These are phyloP conservation scores for Lycopodina hypogea DNA, from an alignment of 37 sponge, comb jelly and placozoan species.

Conservation along the genomic window DNA sequence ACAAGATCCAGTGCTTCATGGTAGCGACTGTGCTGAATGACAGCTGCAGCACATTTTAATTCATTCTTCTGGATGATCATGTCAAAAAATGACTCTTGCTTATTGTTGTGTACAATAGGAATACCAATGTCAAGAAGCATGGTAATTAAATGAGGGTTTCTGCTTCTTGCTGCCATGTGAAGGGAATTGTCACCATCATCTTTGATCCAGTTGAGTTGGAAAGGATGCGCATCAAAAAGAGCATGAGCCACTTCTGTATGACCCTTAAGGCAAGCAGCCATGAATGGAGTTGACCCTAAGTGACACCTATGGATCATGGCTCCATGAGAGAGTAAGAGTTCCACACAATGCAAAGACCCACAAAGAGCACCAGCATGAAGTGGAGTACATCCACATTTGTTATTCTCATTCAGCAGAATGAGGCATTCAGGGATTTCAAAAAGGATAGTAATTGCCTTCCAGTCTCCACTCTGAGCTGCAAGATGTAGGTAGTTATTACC, in stretches of 20 bases:
- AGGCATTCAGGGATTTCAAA: constrained; percentile 35
- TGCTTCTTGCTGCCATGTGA: constrained; percentile 64
- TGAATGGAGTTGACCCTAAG: constrained; percentile 66
- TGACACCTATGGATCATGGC: constrained; percentile 69
- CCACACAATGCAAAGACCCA: constrained; percentile 56
- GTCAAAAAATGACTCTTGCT: constrained; percentile 71
- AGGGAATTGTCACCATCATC: constrained; percentile 71
- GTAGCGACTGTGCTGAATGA: constrained; percentile 59
- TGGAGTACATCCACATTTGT: constrained; percentile 67
- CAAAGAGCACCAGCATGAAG: constrained; percentile 65
- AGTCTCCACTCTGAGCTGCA: constrained; percentile 59
- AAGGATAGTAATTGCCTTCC: constrained; percentile 26
- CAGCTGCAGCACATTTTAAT: constrained; percentile 43
- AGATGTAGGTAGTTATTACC: constrained; percentile 68
- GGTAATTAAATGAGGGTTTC: constrained; percentile 47
- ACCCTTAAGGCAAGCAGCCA: constrained; percentile 53
- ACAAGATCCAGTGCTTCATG: constrained; percentile 67
- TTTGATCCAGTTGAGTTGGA: constrained; percentile 48
- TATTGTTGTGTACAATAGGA: constrained; percentile 53
- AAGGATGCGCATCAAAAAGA: constrained; percentile 60
- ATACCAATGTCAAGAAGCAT: constrained; percentile 53
- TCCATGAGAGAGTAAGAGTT: constrained; percentile 76
- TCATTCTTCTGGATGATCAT: constrained; percentile 50
- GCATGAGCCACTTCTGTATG: constrained; percentile 32
- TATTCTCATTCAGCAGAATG: constrained; percentile 67